Percentiles rank a stretch among this genome's conserved stretches.
Conservation (phyloP, 2,888 invertebrate species). For the Lucinisca nassula region DNA sequence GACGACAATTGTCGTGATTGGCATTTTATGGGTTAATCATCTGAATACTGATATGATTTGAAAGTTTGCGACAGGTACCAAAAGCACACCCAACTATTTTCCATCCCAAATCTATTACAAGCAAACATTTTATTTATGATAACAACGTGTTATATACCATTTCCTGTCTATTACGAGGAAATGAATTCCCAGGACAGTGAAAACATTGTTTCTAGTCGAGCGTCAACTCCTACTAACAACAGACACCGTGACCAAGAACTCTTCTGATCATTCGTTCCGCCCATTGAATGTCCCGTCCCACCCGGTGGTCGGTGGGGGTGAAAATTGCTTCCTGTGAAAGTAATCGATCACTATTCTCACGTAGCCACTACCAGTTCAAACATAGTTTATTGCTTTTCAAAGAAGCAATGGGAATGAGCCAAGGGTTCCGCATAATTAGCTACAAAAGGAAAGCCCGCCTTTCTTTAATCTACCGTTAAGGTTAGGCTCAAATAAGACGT, state of each 20-base stretch:
- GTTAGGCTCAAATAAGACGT: too few species aligned
- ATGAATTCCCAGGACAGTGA: not conserved
- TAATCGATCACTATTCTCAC: not conserved
- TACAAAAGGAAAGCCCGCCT: not conserved
- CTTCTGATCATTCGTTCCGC: constrained; percentile 45
- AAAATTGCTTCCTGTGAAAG: not conserved
- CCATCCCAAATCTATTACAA: not conserved
- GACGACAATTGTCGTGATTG: too few species aligned
- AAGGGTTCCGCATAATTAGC: not conserved
- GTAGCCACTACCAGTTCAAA: not conserved
- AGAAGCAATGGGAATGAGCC: not conserved
- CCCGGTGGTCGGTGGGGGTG: not conserved
- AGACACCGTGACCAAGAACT: not conserved
- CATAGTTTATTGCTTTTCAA: not conserved
- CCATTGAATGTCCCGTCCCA: constrained; percentile 16
- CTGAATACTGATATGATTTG: too few species aligned
- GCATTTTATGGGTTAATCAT: too few species aligned
- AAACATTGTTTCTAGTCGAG: constrained; percentile 3
- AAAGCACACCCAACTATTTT: too few species aligned
- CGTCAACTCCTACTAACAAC: not conserved
- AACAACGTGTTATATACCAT: not conserved
- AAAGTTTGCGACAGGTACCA: too few species aligned
- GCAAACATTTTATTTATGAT: not conserved
- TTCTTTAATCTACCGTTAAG: too few species aligned
- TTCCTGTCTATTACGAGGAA: not conserved